Evolutionary conservation across 2,797 vertebrate species (phyloP).

Genomic region (Sebastes matsubarae): DNA sequence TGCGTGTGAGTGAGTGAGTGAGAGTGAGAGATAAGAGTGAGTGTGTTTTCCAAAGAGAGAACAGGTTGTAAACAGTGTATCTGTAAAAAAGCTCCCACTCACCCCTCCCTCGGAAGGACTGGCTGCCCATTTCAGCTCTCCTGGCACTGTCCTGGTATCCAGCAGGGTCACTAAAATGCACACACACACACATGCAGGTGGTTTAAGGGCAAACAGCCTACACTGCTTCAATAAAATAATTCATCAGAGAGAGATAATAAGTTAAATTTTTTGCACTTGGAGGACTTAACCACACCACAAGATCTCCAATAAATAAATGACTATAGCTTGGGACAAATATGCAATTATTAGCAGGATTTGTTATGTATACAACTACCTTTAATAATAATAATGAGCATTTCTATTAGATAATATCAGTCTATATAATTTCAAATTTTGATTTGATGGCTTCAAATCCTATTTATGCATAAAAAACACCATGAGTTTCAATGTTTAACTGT

Average conservation of each 20-base stretch:
- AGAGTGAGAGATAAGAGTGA: conserved; percentile 5
- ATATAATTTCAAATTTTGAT: neutral
- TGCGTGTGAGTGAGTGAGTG: conserved; percentile 7
- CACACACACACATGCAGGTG: conserved; percentile 55
- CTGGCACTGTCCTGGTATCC: conserved; percentile 98
- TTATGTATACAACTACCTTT: neutral
- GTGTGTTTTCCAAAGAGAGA: conserved; percentile 64
- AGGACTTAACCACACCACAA: neutral
- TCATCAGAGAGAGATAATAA: neutral
- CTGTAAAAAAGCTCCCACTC: conserved; percentile 81
- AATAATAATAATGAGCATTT: neutral
- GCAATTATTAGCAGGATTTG: neutral
- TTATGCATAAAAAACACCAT: neutral
- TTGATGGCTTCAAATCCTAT: neutral
- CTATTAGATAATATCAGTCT: neutral
- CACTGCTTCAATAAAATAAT: neutral
- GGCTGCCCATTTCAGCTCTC: conserved; percentile 98
- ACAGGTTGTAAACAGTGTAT: conserved; percentile 68
- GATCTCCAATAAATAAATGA: neutral
- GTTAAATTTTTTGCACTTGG: neutral
- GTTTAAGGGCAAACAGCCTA: conserved; percentile 41
- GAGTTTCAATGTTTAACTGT: neutral
- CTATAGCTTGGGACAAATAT: neutral
- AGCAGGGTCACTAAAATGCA: conserved; percentile 91
- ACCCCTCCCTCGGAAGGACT: conserved; percentile 98